Percentiles rank a stretch among this genome's conserved stretches.
These are phyloP conservation scores for Aromia moschata DNA, from an alignment of 2,888 invertebrate species.

Conservation along the genomic window DNA sequence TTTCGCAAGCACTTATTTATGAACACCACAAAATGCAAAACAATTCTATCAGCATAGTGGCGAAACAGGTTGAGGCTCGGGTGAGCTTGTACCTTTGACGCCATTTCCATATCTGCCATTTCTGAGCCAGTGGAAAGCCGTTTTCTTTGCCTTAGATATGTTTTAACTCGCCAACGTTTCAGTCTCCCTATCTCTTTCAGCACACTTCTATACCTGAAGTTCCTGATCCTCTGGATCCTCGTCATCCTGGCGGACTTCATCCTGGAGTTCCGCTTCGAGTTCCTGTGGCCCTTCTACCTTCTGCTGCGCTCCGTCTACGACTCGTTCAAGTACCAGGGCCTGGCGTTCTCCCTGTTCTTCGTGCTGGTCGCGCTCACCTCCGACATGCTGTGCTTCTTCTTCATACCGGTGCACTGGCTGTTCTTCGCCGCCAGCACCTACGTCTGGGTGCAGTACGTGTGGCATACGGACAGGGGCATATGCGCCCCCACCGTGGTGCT, in stretches of 20 bases:
- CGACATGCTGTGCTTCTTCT: conserved; percentile 98
- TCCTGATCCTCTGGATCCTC: conserved; percentile 93
- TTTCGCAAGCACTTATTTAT: no score
- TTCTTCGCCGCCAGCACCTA: conserved; percentile 98
- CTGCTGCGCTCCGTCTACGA: conserved; percentile 95
- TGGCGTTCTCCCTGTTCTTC: conserved; percentile 98
- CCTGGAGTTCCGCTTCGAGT: conserved; percentile 98
- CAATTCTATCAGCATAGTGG: no score
- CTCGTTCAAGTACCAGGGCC: conserved; percentile 97
- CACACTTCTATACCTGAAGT: conserved; percentile 93
- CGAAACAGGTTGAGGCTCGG: no score
- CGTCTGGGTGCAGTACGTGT: conserved; percentile 98
- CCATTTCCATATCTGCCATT: no score
- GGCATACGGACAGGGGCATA: conserved; percentile 93
- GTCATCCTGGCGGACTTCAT: conserved; percentile 96
- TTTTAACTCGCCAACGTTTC: no score
- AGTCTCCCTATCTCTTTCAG: no score
- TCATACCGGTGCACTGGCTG: conserved; percentile 97
- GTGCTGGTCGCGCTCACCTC: conserved; percentile 97
- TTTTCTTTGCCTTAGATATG: no score
- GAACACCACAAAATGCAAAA: no score
- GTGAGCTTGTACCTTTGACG: no score
- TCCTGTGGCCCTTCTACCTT: conserved; percentile 98
- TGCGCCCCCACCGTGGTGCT: conserved; percentile 94
- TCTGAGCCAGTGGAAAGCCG: no score